Conservation (phyloP, 2,113 vertebrate genomes). For the Callipepla squamata region DNA sequence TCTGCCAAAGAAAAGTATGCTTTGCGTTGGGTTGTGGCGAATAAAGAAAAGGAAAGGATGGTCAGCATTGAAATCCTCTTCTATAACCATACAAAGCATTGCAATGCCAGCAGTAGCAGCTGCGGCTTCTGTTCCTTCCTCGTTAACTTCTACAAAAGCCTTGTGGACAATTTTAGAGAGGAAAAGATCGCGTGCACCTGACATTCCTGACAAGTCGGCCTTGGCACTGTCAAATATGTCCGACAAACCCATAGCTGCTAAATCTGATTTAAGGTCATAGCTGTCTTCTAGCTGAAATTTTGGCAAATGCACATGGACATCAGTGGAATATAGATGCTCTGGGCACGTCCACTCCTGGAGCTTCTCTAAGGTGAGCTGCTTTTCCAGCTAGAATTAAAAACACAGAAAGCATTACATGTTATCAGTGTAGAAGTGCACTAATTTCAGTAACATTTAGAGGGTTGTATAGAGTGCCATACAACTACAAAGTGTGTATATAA, state of each 20-base stretch:
- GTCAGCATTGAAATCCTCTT: slow-evolving; percentile 84
- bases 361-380: slow-evolving; percentile 81
- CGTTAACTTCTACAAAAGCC: slow-evolving; percentile 92
- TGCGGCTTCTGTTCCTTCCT: slow-evolving; percentile 92
- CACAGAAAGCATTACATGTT: not conserved
- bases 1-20: slow-evolving; percentile 87
- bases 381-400: slow-evolving; percentile 83
- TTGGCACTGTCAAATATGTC: slow-evolving; percentile 80
- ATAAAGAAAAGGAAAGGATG: slow-evolving; percentile 95
- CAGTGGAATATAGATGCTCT: slow-evolving; percentile 71
- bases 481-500: not conserved
- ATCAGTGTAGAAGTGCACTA: not conserved
- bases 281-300: slow-evolving; percentile 90
- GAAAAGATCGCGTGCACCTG: slow-evolving; percentile 78
- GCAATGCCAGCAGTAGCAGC: slow-evolving; percentile 84
- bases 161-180: slow-evolving; percentile 89
- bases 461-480: not conserved
- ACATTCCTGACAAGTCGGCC: slow-evolving; percentile 91
- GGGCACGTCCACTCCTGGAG: slow-evolving; percentile 87
- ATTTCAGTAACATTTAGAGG: not conserved
- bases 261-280: slow-evolving; percentile 79
- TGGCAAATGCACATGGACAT: slow-evolving; percentile 83
- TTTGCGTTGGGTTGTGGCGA: slow-evolving; percentile 82
- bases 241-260: slow-evolving; percentile 82
- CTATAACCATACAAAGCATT: slow-evolving; percentile 64